phyloP scores from a whole-genome alignment of 1,140 invertebrate genomes.

The Bombus sibiricus region DNA sequence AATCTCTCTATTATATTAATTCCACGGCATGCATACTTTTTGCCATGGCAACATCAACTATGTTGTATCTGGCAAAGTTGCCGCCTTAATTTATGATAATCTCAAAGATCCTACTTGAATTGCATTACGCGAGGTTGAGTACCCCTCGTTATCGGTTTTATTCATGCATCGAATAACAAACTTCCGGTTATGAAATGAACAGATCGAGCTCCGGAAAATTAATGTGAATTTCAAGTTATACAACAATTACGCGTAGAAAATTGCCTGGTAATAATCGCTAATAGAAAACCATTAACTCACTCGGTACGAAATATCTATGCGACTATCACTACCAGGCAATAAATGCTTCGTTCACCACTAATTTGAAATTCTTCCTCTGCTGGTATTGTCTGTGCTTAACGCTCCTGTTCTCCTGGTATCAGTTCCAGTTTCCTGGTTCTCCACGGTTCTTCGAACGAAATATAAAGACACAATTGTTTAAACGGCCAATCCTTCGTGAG shows the following conservation, averaged over 20 bases:
- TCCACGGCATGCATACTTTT: slow-evolving; percentile 30
- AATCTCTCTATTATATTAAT: slow-evolving; percentile 36
- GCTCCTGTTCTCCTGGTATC: not conserved
- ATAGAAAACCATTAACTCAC: not conserved
- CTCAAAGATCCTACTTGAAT: slow-evolving; percentile 47
- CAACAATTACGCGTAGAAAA: slow-evolving; percentile 33
- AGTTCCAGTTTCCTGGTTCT: not conserved
- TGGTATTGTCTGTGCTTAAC: not conserved
- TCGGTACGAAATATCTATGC: not conserved
- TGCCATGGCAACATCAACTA: not conserved
- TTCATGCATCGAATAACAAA: slow-evolving; percentile 45
- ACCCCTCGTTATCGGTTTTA: slow-evolving; percentile 48
- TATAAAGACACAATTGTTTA: no score
- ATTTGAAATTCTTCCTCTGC: not conserved
- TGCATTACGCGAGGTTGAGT: slow-evolving; percentile 44
- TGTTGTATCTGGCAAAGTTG: slow-evolving; percentile 45
- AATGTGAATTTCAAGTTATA: slow-evolving; percentile 27
- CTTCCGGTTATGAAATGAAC: slow-evolving; percentile 41
- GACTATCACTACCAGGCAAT: not conserved
- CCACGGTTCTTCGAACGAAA: not conserved
- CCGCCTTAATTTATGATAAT: slow-evolving; percentile 46
- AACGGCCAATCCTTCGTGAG: no score
- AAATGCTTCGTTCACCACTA: not conserved
- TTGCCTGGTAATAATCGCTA: not conserved
- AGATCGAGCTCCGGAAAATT: slow-evolving; percentile 30